These are phyloP conservation scores for Nothobranchius furzeri DNA, from an alignment of 2,113 vertebrate species.

Conservation along the genomic window DNA sequence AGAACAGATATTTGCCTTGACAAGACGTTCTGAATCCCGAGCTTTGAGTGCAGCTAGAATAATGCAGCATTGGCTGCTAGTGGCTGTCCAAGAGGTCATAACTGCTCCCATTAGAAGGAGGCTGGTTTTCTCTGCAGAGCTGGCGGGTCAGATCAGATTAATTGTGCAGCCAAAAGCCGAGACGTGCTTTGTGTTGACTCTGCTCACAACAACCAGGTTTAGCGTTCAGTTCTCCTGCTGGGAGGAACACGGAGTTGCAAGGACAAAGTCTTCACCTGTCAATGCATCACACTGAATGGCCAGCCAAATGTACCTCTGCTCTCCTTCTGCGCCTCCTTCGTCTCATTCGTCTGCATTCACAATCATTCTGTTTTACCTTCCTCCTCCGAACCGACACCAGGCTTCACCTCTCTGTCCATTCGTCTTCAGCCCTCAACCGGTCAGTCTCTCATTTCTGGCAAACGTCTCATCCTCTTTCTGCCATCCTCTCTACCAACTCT, in stretches of 20 bases:
- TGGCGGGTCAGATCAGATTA: conserved; percentile 81
- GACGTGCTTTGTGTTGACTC: conserved; percentile 68
- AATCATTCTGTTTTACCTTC: conserved; percentile 54
- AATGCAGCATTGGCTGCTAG: conserved; percentile 75
- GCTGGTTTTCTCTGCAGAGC: conserved; percentile 65
- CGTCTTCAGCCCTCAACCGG: conserved; percentile 60
- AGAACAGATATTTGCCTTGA: conserved; percentile 70
- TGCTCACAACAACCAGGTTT: conserved; percentile 81
- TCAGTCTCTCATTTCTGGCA: conserved; percentile 42
- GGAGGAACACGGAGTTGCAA: conserved; percentile 81
- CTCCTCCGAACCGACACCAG: conserved; percentile 32
- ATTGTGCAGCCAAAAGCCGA: conserved; percentile 76
- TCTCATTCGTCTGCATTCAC: conserved; percentile 53
- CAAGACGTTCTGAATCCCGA: conserved; percentile 67
- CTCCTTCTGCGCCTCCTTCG: conserved; percentile 42
- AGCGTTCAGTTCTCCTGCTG: conserved; percentile 82
- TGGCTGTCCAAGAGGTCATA: conserved; percentile 81
- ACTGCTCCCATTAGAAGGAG: conserved; percentile 77
- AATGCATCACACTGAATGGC: conserved; percentile 83
- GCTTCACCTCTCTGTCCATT: conserved; percentile 66
- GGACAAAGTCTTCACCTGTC: conserved; percentile 87
- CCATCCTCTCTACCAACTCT: conserved; percentile 58
- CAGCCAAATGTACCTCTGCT: conserved; percentile 71
- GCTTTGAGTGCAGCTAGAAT: conserved; percentile 74
- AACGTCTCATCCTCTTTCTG: conserved; percentile 41